phyloP scores from a whole-genome alignment of 1,140 invertebrate species.

The Pseudomyrmex pallidus region DNA sequence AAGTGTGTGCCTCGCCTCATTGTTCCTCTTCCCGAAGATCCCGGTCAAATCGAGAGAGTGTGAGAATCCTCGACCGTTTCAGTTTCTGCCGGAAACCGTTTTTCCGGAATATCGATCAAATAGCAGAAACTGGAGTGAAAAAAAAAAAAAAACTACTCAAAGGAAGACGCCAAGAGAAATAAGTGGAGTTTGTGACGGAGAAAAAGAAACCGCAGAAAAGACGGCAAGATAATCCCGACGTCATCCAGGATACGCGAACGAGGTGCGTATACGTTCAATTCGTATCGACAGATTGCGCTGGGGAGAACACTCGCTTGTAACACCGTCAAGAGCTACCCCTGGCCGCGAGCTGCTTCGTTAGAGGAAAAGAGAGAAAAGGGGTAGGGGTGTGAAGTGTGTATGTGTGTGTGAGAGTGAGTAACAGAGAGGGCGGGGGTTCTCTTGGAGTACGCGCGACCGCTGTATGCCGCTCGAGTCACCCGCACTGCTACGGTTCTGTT shows the following conservation, averaged over 20 bases:
- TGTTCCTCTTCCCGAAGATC: constrained; percentile 31
- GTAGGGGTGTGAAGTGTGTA: neutral
- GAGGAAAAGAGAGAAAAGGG: constrained; percentile 26
- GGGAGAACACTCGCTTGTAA: constrained; percentile 32
- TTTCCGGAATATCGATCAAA: constrained; percentile 79
- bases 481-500: constrained; percentile 27
- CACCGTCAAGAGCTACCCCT: constrained; percentile 51
- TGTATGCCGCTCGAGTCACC: constrained; percentile 47
- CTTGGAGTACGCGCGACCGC: constrained; percentile 34
- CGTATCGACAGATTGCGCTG: constrained; percentile 36
- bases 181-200: neutral
- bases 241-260: constrained; percentile 23
- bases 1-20: constrained; percentile 29
- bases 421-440: constrained; percentile 22
- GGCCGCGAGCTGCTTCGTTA: constrained; percentile 12
- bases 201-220: neutral
- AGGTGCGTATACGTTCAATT: constrained; percentile 52
- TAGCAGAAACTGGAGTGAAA: constrained; percentile 68
- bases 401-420: neutral
- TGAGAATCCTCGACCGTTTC: constrained; percentile 70
- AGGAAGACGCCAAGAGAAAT: constrained; percentile 62
- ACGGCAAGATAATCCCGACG: constrained; percentile 16
- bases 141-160: constrained; percentile 42
- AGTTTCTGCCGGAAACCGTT: constrained; percentile 53
- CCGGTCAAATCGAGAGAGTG: constrained; percentile 34